Conservation (phyloP, 2,113 vertebrate species). For the Vidua macroura region DNA sequence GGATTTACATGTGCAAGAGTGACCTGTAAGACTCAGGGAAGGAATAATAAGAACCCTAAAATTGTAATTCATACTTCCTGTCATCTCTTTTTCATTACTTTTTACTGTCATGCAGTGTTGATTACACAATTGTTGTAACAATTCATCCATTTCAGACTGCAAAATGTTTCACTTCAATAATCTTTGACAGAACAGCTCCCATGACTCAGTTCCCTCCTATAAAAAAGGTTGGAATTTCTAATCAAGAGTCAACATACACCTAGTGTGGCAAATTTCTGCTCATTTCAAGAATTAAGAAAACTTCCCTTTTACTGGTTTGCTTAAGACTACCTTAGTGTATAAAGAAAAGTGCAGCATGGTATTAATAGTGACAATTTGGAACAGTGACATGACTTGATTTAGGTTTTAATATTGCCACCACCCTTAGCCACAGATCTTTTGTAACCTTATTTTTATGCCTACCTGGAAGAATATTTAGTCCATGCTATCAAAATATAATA, state of each 20-base stretch:
- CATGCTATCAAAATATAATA: background rate
- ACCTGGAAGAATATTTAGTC: background rate
- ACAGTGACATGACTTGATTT: background rate
- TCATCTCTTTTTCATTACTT: background rate
- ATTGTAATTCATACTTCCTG: background rate
- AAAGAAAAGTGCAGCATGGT: background rate
- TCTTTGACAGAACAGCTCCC: accelerated
- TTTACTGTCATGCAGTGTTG: background rate
- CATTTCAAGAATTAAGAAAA: background rate
- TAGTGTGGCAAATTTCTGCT: background rate
- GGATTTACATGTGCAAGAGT: background rate
- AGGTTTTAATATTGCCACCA: background rate
- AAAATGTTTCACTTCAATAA: background rate
- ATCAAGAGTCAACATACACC: background rate
- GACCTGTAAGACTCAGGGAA: background rate
- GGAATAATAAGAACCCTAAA: background rate
- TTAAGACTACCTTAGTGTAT: background rate
- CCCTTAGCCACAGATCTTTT: background rate
- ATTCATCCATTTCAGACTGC: background rate
- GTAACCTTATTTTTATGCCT: background rate
- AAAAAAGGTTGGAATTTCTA: background rate
- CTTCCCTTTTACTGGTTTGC: background rate
- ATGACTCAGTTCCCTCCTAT: background rate
- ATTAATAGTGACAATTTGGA: background rate
- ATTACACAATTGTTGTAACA: background rate